A percentile compares a stretch with the other conserved stretches of the same genome.
Conservation (phyloP, 35 echinoderm and acorn worm genomes). For the Apostichopus californicus region DNA sequence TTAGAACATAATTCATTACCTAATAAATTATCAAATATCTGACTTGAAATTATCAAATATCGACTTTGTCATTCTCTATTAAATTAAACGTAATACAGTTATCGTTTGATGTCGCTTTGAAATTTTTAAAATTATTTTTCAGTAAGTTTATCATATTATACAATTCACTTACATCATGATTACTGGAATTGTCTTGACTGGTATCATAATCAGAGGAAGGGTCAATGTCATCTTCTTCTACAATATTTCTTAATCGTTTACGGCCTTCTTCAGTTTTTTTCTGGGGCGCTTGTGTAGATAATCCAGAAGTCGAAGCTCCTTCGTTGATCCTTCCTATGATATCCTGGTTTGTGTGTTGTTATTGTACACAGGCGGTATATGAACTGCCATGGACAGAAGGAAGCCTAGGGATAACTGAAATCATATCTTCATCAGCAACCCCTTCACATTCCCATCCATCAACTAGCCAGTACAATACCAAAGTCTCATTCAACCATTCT, state of each 20-base stretch:
- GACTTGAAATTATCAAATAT: background rate
- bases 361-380: background rate
- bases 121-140: background rate
- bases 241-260: background rate
- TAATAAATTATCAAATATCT: background rate
- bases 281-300: background rate
- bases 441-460: conserved; percentile 14
- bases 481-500: background rate
- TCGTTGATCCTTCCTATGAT: background rate
- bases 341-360: background rate
- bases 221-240: background rate
- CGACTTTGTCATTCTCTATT: background rate
- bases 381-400: background rate
- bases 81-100: background rate
- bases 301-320: background rate
- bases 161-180: background rate
- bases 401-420: conserved; percentile 23
- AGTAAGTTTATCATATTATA: background rate
- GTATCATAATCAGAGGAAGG: background rate
- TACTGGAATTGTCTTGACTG: background rate
- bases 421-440: conserved; percentile 28
- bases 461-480: background rate
- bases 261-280: background rate
- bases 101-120: background rate
- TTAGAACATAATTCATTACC: background rate